Evolutionary conservation across 1,140 invertebrate species (phyloP).

Genomic region (Hydropsyche tenuis): DNA sequence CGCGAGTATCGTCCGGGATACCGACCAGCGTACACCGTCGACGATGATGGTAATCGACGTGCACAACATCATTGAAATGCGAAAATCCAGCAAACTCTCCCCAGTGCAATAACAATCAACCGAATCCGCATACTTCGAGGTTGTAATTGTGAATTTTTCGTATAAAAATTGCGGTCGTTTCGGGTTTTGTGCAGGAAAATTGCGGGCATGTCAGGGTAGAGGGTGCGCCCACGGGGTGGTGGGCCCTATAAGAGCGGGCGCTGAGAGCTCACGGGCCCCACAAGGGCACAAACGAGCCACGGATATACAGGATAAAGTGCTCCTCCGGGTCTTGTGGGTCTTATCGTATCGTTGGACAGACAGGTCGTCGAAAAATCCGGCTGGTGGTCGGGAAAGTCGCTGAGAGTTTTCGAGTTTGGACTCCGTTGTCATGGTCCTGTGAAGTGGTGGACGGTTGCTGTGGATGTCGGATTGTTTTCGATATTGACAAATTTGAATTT

Average conservation of each 20-base stretch:
- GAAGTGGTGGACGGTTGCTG: constrained; percentile 2
- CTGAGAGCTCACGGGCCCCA: constrained; percentile 37
- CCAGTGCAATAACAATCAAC: neutral
- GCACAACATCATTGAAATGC: constrained; percentile 29
- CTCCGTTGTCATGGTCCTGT: neutral
- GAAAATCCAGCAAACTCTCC: constrained; percentile 22
- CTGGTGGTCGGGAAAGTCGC: too few relatives aligned
- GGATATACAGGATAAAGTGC: constrained; percentile 6
- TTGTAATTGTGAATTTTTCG: neutral
- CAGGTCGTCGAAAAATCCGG: too few relatives aligned
- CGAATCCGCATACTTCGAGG: neutral
- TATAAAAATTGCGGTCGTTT: too few relatives aligned
- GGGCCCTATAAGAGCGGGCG: constrained; percentile 45
- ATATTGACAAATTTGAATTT: neutral
- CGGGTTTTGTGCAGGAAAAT: neutral
- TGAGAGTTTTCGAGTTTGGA: neutral
- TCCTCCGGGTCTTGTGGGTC: neutral
- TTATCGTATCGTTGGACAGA: too few relatives aligned
- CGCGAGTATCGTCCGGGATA: neutral
- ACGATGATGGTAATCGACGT: constrained; percentile 9
- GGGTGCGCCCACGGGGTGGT: constrained; percentile 36
- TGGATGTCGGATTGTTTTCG: neutral
- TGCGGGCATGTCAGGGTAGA: constrained; percentile 26
- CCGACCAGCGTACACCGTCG: neutral
- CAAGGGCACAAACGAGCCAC: constrained; percentile 36